Percentiles rank a stretch among this genome's conserved stretches.
These are phyloP conservation scores for Colletes latitarsis DNA, from an alignment of 1,140 invertebrate genomes.

Conservation along the genomic window DNA sequence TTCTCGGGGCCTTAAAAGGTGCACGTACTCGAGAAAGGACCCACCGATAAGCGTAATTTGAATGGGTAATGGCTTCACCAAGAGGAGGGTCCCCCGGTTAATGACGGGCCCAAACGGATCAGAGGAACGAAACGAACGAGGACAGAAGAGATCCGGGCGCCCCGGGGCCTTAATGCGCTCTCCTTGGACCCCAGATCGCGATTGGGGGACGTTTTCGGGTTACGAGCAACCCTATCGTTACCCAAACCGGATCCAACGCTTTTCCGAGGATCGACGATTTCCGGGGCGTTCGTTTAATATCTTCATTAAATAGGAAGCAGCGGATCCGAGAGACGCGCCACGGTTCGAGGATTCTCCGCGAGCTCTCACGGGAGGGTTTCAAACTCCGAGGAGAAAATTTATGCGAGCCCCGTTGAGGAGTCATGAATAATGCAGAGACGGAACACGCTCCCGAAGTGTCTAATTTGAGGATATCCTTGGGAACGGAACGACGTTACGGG, in stretches of 20 bases:
- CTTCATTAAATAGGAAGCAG: no score
- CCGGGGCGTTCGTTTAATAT: no score
- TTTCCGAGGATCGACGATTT: slow-evolving; percentile 12
- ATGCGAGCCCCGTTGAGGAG: slow-evolving; percentile 16
- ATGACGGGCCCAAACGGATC: slow-evolving; percentile 61
- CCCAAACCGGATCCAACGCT: slow-evolving; percentile 42
- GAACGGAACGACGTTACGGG: slow-evolving; percentile 26
- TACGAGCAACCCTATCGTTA: slow-evolving; percentile 15
- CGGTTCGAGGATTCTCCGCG: no score
- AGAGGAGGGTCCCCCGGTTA: slow-evolving; percentile 67
- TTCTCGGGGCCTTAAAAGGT: slow-evolving; percentile 63
- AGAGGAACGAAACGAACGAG: neutral
- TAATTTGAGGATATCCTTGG: slow-evolving; percentile 55
- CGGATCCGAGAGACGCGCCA: neutral
- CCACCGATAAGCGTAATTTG: slow-evolving; percentile 74
- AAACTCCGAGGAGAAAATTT: slow-evolving; percentile 12
- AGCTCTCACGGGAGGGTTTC: neutral
- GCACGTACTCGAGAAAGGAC: slow-evolving; percentile 52
- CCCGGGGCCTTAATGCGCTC: slow-evolving; percentile 28
- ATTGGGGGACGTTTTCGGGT: slow-evolving; percentile 55
- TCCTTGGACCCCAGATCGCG: slow-evolving; percentile 38
- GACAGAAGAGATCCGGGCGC: slow-evolving; percentile 41
- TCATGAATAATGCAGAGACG: slow-evolving; percentile 60
- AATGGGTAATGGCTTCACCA: slow-evolving; percentile 73
- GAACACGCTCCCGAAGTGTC: slow-evolving; percentile 47